phyloP scores from a whole-genome alignment of 2,113 vertebrate species.

The Catharus bicknelli region DNA sequence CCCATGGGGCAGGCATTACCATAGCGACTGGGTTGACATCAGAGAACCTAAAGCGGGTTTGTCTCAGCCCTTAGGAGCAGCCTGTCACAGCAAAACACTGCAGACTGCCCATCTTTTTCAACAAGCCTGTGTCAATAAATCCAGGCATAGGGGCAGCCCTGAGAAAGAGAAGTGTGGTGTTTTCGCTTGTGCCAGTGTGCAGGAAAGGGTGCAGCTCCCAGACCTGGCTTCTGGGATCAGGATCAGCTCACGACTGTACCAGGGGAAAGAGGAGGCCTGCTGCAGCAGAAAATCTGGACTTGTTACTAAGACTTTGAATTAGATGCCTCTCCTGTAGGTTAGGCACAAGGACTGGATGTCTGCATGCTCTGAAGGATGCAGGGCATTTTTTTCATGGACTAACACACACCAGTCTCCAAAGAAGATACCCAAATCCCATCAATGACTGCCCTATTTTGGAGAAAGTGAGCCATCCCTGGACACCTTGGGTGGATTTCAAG shows the following conservation, averaged over 20 bases:
- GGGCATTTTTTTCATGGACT: background rate
- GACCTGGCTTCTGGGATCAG: background rate
- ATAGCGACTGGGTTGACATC: background rate
- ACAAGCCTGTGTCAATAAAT: background rate
- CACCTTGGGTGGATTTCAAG: background rate
- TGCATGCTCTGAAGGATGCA: background rate
- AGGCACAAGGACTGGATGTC: background rate
- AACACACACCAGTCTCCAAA: background rate
- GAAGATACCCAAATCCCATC: background rate
- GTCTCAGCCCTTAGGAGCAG: background rate
- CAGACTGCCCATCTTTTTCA: background rate
- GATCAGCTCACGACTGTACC: fast-evolving
- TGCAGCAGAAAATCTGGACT: background rate
- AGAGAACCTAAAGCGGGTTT: background rate
- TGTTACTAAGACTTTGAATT: background rate
- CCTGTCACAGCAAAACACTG: background rate
- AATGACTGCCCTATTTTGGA: fast-evolving
- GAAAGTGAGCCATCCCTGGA: background rate
- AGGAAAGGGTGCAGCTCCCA: background rate
- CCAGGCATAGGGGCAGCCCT: background rate
- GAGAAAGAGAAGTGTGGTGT: background rate
- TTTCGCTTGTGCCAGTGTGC: fast-evolving
- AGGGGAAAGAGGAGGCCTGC: background rate
- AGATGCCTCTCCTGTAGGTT: background rate
- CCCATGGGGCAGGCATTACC: fast-evolving